Percentiles rank a stretch among this genome's conserved stretches.
phyloP scores from a whole-genome alignment of 2,888 invertebrate genomes.

The Drosophila hamatofila region DNA sequence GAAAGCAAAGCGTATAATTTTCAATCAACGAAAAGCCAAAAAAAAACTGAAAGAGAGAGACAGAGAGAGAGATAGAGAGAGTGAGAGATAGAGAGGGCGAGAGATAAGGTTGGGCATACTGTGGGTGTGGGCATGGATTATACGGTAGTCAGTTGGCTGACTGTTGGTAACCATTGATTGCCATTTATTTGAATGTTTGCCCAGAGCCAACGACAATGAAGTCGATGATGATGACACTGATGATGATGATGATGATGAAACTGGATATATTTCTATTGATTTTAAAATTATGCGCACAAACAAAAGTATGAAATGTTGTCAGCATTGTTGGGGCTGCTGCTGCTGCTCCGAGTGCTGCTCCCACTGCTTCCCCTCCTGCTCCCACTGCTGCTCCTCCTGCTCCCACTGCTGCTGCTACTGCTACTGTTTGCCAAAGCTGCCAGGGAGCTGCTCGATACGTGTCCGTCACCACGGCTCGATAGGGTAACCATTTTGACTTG shows the following conservation, averaged over 20 bases:
- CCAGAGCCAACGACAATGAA: constrained; percentile 40
- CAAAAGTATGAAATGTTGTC: constrained; percentile 67
- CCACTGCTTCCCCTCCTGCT: no score
- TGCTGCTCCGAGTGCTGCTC: neutral
- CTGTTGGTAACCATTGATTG: constrained; percentile 63
- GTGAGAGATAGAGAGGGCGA: neutral
- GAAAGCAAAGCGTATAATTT: constrained; percentile 78
- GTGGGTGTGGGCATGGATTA: constrained; percentile 39
- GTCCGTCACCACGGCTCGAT: constrained; percentile 44
- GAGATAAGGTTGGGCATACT: constrained; percentile 35
- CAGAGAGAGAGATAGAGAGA: neutral
- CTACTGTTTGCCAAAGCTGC: constrained; percentile 52
- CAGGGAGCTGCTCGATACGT: constrained; percentile 33
- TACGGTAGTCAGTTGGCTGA: constrained; percentile 58
- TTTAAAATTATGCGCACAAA: constrained; percentile 85
- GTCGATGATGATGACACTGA: constrained; percentile 21
- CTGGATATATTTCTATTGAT: constrained; percentile 85
- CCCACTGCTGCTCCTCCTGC: no score
- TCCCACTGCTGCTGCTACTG: constrained; percentile 27
- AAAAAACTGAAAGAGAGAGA: constrained; percentile 8
- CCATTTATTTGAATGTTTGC: constrained; percentile 74
- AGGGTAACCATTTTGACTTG: constrained; percentile 60
- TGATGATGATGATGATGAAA: constrained; percentile 26
- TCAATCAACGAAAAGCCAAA: constrained; percentile 61
- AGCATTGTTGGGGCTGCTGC: constrained; percentile 21